phyloP scores from a whole-genome alignment of 2,888 invertebrate species.

The Lacanobia oleracea region DNA sequence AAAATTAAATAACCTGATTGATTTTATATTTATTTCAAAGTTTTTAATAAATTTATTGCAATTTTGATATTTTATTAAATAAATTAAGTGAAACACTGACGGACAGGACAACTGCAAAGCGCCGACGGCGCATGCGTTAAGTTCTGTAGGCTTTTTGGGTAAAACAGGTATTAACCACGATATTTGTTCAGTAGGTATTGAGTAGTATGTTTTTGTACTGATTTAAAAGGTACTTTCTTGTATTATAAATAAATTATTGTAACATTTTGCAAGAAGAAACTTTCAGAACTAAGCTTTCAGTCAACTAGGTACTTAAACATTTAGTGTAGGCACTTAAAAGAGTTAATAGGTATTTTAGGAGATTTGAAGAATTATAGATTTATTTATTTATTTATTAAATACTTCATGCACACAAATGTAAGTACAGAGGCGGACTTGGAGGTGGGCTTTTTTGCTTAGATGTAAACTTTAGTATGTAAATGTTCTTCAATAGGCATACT shows the following conservation, averaged over 20 bases:
- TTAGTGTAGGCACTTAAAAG: background rate
- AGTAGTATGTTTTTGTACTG: no score
- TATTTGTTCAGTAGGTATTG: background rate
- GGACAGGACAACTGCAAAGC: constrained; percentile 30
- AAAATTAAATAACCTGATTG: background rate
- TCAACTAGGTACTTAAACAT: background rate
- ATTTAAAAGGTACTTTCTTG: no score
- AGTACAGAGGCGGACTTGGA: no score
- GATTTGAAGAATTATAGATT: no score
- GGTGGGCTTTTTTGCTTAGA: no score
- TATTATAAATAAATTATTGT: no score
- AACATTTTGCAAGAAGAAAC: background rate
- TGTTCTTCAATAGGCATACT: no score
- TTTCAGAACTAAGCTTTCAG: background rate
- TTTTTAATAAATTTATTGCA: background rate
- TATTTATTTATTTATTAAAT: no score
- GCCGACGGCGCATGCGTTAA: constrained; percentile 79
- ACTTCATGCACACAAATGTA: no score
- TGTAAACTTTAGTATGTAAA: background rate
- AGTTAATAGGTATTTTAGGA: background rate
- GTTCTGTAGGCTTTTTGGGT: constrained; percentile 15
- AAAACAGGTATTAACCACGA: background rate
- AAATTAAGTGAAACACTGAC: constrained; percentile 42
- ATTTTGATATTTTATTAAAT: background rate
- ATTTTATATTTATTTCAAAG: background rate